A percentile compares a stretch with the other conserved stretches of the same genome.
phyloP scores from a whole-genome alignment of 2,797 vertebrate genomes.

The Epinephelus malabaricus region DNA sequence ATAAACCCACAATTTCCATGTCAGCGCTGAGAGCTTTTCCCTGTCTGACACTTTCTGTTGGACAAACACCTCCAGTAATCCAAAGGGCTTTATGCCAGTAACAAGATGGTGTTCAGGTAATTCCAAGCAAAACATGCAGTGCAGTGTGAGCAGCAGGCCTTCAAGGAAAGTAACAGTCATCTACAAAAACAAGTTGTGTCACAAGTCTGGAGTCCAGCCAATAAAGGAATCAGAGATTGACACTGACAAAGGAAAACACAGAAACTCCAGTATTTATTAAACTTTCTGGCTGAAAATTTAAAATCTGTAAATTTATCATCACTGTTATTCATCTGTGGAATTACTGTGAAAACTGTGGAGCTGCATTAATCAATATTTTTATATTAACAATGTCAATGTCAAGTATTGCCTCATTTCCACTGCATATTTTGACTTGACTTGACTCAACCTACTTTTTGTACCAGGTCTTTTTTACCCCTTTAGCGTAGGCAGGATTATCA shows the following conservation, averaged over 20 bases:
- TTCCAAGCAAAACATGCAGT: conserved; percentile 65
- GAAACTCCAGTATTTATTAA: not conserved
- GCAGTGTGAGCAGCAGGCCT: conserved; percentile 17
- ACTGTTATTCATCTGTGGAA: not conserved
- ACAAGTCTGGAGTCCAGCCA: conserved; percentile 48
- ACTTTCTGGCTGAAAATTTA: not conserved
- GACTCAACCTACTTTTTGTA: too few species aligned
- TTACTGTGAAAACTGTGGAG: not conserved
- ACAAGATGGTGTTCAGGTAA: conserved; percentile 55
- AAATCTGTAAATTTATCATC: not conserved
- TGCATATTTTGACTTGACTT: not conserved
- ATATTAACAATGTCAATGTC: not conserved
- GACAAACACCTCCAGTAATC: conserved; percentile 63
- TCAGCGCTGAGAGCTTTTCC: conserved; percentile 44
- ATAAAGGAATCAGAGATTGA: conserved; percentile 12
- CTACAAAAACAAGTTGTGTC: conserved; percentile 47
- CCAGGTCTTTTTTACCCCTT: too few species aligned
- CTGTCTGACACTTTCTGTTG: conserved; percentile 52
- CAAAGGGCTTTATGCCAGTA: conserved; percentile 46
- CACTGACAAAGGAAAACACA: conserved; percentile 16
- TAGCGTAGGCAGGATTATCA: too few species aligned
- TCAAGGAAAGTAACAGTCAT: conserved; percentile 46
- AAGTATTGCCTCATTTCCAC: too few species aligned
- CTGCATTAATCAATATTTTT: not conserved
- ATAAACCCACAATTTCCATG: conserved; percentile 69